These are phyloP conservation scores for Helostoma temminkii DNA, from an alignment of 2,797 vertebrate species.

Conservation along the genomic window DNA sequence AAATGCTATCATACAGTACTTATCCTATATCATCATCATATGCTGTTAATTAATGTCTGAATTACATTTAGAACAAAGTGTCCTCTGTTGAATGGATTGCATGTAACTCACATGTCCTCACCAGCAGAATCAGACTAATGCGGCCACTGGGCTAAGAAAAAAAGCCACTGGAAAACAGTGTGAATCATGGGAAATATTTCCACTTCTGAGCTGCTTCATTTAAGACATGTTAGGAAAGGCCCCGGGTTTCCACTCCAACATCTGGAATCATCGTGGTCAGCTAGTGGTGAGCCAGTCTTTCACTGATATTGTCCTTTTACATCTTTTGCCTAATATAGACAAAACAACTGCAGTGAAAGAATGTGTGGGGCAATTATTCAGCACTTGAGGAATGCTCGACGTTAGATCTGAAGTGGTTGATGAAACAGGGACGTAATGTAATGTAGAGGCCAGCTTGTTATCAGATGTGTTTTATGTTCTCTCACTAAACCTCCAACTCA, in stretches of 20 bases:
- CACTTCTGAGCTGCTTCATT: slow-evolving; percentile 61
- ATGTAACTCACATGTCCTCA: slow-evolving; percentile 49
- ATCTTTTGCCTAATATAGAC: slow-evolving; percentile 73
- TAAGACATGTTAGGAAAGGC: slow-evolving; percentile 49
- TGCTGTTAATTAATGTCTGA: slow-evolving; percentile 28
- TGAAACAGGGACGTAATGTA: slow-evolving; percentile 14
- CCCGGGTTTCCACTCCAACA: slow-evolving; percentile 67
- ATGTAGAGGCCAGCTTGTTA: slow-evolving; percentile 12
- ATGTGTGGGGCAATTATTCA: slow-evolving; percentile 26
- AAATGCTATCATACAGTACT: slow-evolving; percentile 13
- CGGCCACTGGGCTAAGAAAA: slow-evolving; percentile 36
- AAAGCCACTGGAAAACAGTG: slow-evolving; percentile 53
- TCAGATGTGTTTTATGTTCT: slow-evolving; percentile 39
- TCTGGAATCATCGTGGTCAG: slow-evolving; percentile 61
- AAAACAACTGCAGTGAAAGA: slow-evolving; percentile 47
- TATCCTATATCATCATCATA: slow-evolving; percentile 38
- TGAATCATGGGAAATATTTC: slow-evolving; percentile 72
- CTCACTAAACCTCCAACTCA: slow-evolving; percentile 1
- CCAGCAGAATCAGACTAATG: slow-evolving; percentile 34
- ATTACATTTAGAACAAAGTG: slow-evolving; percentile 39
- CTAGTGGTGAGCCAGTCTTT: slow-evolving; percentile 44
- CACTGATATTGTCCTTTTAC: slow-evolving; percentile 49
- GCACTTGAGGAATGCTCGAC: slow-evolving; percentile 30
- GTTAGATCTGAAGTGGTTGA: slow-evolving; percentile 16
- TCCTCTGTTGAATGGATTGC: slow-evolving; percentile 42